A percentile compares a stretch with the other conserved stretches of the same genome.
phyloP scores from a whole-genome alignment of 2,888 invertebrate species.

The Synanthedon andrenaeformis region DNA sequence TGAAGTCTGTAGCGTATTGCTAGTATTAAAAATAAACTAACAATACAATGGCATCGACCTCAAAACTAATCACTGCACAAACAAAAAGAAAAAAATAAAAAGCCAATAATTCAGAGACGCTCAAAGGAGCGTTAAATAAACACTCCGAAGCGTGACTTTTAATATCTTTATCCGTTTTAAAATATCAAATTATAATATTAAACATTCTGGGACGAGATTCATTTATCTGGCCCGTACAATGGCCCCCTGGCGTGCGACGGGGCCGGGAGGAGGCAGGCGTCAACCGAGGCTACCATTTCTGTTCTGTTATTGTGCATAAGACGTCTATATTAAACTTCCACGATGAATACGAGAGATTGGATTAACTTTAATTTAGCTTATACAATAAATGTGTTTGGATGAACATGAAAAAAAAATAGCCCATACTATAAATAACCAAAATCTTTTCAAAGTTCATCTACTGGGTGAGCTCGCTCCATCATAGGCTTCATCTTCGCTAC shows the following conservation, averaged over 20 bases:
- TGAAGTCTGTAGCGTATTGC: no score
- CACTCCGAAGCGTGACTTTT: conserved; percentile 63
- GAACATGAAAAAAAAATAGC: neutral
- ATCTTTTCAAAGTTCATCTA: no score
- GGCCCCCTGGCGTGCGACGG: conserved; percentile 29
- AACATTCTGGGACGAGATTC: conserved; percentile 50
- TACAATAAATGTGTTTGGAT: neutral
- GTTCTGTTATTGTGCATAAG: conserved; percentile 4
- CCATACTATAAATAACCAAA: no score
- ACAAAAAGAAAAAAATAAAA: conserved; percentile 15
- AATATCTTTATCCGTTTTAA: conserved; percentile 68
- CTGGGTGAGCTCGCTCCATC: no score
- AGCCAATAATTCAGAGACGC: conserved; percentile 46
- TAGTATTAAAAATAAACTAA: conserved; percentile 1
- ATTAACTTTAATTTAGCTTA: neutral
- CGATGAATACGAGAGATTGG: neutral
- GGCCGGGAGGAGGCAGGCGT: conserved; percentile 4
- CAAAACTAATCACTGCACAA: conserved; percentile 17
- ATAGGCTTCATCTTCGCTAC: no score
- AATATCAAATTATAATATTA: conserved; percentile 71
- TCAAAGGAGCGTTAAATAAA: conserved; percentile 57
- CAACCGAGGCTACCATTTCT: conserved; percentile 8
- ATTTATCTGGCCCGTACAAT: conserved; percentile 57
- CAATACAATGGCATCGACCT: conserved; percentile 12
- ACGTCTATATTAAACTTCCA: neutral